Evolutionary conservation across 2,113 vertebrate species (phyloP), one percentile per base, ranked within the genome.

Genomic region (Theropithecus gelada): DNA sequence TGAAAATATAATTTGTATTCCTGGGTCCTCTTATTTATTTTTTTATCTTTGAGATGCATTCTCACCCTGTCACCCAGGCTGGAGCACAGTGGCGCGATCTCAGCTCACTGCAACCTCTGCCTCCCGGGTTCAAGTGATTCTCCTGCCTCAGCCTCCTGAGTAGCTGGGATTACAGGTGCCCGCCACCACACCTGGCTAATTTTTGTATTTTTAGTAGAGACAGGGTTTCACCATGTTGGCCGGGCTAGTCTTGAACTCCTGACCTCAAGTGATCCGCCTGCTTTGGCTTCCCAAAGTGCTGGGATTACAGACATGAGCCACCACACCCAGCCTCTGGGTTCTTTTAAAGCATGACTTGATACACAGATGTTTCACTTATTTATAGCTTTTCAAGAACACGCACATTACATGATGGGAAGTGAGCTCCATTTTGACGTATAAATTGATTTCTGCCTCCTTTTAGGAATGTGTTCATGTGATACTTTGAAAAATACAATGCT

Each of bases 1-100:
- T 73, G 23, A 90, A 96, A 85, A 84, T 59, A 70, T 23, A 32
- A 50, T 59, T 88, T 95, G 3, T 92, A 45, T 93, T 90, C 84
- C 55, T 96, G 81, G 38, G 43, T 23, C 32, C 16, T n/a, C 66
- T 68, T 68, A 35, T 68, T 68, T n/a, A 35, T 68, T n/a, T 32
- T 16, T 68, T 35, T 13, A 8, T 68, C 13, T 32, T 68, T 35
- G 66, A 68, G 32, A 35, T 18, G 32, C 30, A 35, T 6, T 68
- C 32, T n/a, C 16, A 68, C 7, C 17, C 66, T 68, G 32, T 68
- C 32, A 68, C 32, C 32, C 66, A 35, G 66, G 32, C 66, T 68
- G 16, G 66, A 68, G 32, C 35, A 13, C 66, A 68, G 32, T 68
- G 32, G 32, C 16, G 8, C 6, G 6, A 68, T 68, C 66, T 35